These are phyloP conservation scores for Scrobipalpa atriplicella DNA, from an alignment of 2,888 invertebrate genomes.

Conservation along the genomic window DNA sequence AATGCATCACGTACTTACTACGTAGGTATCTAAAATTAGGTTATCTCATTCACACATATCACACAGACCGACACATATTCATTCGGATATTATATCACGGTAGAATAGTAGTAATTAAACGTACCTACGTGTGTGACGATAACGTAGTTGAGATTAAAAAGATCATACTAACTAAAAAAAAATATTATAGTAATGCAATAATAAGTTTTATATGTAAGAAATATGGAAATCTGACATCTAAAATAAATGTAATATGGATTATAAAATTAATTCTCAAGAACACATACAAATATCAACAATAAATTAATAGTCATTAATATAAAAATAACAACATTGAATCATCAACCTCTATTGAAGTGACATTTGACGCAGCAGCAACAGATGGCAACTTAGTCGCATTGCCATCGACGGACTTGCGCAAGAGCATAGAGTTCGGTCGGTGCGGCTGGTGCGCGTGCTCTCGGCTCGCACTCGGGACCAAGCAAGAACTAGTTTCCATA, in stretches of 20 bases:
- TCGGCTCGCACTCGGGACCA: slow-evolving; percentile 29
- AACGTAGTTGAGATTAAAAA: background rate
- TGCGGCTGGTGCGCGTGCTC: slow-evolving; percentile 40
- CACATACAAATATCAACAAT: background rate
- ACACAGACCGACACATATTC: background rate
- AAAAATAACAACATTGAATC: background rate
- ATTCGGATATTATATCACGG: background rate
- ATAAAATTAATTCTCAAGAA: background rate
- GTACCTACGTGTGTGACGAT: background rate
- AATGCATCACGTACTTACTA: background rate
- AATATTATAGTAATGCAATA: too few relatives aligned
- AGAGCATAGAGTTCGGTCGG: slow-evolving; percentile 31
- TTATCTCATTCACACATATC: slow-evolving; percentile 5
- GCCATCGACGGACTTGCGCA: slow-evolving; percentile 37
- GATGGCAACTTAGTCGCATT: background rate
- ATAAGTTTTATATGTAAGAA: too few relatives aligned
- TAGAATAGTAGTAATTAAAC: background rate
- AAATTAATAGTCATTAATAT: background rate
- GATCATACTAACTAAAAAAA: too few relatives aligned
- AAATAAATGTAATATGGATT: too few relatives aligned
- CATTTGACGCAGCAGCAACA: background rate
- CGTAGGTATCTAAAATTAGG: slow-evolving; percentile 4
- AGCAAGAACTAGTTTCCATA: slow-evolving; percentile 18
- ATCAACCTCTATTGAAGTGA: background rate
- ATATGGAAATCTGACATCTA: too few relatives aligned